Base-by-base conservation (phyloP, 2,888 invertebrate genomes). In the Conus canariensis region DNA sequence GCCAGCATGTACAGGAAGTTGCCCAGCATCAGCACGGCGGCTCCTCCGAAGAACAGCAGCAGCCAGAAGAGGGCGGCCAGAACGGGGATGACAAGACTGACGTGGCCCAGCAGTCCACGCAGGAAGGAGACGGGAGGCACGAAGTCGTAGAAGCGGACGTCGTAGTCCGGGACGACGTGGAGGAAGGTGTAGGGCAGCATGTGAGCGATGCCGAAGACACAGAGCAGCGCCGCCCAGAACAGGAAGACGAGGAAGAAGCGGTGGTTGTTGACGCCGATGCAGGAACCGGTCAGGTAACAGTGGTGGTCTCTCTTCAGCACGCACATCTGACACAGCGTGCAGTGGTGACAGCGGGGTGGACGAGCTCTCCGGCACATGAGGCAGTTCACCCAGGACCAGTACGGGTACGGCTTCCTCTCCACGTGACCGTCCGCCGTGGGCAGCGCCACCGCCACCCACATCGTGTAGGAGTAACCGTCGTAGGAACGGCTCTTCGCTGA, bases 251-350 rank as follows among this genome's bases (percentile, higher is more conserved):
- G 90, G 88, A 95, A 96, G 92, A 95, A 94, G 45, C 95, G 93
- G 74, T 94, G 94, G 92, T 96, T 96, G 85, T 93, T 91, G 88
- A 94, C 93, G 0, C 95, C 96, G 25, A 96, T 92, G 90, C 96
- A 96, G 19, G 93, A 91, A 14, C 94, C 93, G 5, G 95, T 93
- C 90, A 95, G 94, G 92, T 94, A 95, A 90, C 96, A 96, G 91
- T 96, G 96, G 91, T 96, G 96, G 92, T 95, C 95, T 6, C 95
- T 91, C 91, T 95, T 95, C 60, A 96, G 93, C 9, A 95, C 93
- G 90, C 96, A 96, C 22, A 87, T 91, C 45, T 93, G 91, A 88
- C 96, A 87, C 74, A 87, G 74, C 22, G 74, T 45, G 89, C 96
- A 96, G 92, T 96, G 96, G 90, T 95, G 95, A 59, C 95, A 94